phyloP scores from a whole-genome alignment of 2,888 invertebrate genomes.

The Trichogramma evanescens region DNA sequence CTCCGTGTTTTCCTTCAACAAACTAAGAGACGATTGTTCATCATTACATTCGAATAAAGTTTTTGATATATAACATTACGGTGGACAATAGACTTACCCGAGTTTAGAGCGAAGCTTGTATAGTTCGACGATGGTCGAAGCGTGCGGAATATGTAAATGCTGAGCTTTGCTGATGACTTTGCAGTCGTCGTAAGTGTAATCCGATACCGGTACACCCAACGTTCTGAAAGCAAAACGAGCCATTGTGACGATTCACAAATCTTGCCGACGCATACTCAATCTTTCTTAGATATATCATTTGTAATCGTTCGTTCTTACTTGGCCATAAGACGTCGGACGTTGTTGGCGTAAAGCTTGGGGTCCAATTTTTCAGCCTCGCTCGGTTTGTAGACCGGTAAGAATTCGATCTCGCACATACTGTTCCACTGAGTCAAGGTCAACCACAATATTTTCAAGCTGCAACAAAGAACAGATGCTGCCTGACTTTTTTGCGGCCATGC shows the following conservation, averaged over 20 bases:
- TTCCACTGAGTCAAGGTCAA: slow-evolving; percentile 81
- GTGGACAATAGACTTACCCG: slow-evolving; percentile 53
- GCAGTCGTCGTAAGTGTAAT: slow-evolving; percentile 90
- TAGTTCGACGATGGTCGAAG: slow-evolving; percentile 69
- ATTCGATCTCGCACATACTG: slow-evolving; percentile 84
- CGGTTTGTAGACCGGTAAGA: slow-evolving; percentile 84
- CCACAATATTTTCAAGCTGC: slow-evolving; percentile 76
- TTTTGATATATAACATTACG: not conserved
- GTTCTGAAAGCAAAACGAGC: slow-evolving; percentile 55
- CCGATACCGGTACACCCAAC: slow-evolving; percentile 75
- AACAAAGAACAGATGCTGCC: not conserved
- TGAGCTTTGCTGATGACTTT: slow-evolving; percentile 77
- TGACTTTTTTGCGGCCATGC: not conserved
- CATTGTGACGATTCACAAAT: not conserved
- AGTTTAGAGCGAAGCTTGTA: slow-evolving; percentile 68
- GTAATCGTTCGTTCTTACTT: slow-evolving; percentile 56
- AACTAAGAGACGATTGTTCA: slow-evolving; percentile 23
- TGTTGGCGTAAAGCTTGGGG: slow-evolving; percentile 82
- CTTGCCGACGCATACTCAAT: not conserved
- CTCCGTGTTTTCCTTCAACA: slow-evolving; percentile 40
- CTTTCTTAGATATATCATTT: not conserved
- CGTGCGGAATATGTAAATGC: slow-evolving; percentile 71
- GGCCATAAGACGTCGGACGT: slow-evolving; percentile 86
- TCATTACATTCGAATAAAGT: not conserved
- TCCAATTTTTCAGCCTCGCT: slow-evolving; percentile 78